Percentiles rank a stretch among this genome's conserved stretches.
Evolutionary conservation across 2,797 vertebrate genomes (phyloP).

Genomic region (Fistularia commersonii): DNA sequence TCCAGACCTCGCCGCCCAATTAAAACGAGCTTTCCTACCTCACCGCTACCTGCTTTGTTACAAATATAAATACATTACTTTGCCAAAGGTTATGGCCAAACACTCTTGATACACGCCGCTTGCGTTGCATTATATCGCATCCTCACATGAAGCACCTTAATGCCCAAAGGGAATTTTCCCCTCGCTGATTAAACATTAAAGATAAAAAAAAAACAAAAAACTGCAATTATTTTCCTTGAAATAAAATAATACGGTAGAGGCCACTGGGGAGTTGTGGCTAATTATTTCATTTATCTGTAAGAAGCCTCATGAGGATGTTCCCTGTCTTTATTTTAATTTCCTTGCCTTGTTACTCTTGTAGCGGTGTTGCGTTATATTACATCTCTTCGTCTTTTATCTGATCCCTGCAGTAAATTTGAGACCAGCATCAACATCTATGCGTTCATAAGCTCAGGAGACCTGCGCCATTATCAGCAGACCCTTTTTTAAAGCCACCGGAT

Average conservation of each 20-base stretch:
- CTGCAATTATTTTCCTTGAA: constrained; percentile 76
- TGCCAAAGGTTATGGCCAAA: constrained; percentile 32
- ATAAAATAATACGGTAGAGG: constrained; percentile 71
- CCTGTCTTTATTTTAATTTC: constrained; percentile 54
- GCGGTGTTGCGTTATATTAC: constrained; percentile 39
- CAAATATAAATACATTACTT: constrained; percentile 52
- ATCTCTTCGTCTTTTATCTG: constrained; percentile 18
- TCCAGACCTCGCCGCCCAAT: constrained; percentile 70
- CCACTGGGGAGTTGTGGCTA: constrained; percentile 73
- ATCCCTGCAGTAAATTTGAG: constrained; percentile 11
- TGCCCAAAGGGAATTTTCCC: constrained; percentile 71
- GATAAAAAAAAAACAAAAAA: constrained; percentile 61
- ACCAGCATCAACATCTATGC: constrained; percentile 11
- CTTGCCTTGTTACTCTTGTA: constrained; percentile 46
- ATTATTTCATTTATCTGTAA: constrained; percentile 83
- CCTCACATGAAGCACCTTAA: constrained; percentile 61
- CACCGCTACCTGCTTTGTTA: constrained; percentile 43
- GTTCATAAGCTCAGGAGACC: constrained; percentile 30
- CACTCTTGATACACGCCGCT: constrained; percentile 36
- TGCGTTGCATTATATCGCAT: constrained; percentile 47
- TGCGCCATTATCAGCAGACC: constrained; percentile 36
- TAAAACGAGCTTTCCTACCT: constrained; percentile 62
- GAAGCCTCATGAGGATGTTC: constrained; percentile 71
- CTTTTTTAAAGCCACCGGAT: no score
- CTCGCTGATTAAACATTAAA: constrained; percentile 78